A percentile compares a stretch with the other conserved stretches of the same genome.
Conservation (phyloP, 1,140 invertebrate genomes). For the Coelopa frigida region DNA sequence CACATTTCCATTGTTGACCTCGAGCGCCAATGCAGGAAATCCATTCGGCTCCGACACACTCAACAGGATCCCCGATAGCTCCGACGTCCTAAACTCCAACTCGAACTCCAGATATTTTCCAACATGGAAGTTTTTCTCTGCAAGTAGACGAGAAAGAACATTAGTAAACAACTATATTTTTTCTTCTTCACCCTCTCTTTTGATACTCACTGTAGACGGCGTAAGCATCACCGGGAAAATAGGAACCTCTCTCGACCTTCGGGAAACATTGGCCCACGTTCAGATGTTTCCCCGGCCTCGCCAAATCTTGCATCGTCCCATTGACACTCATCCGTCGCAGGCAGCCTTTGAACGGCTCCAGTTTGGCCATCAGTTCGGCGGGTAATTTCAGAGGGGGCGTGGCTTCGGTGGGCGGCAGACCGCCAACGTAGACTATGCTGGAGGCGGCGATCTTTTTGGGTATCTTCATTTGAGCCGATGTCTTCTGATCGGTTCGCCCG, state of each 20-base stretch:
- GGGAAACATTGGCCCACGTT: constrained; percentile 83
- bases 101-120: constrained; percentile 62
- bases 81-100: constrained; percentile 77
- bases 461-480: constrained; percentile 51
- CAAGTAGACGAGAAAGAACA: constrained; percentile 24
- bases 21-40: constrained; percentile 65
- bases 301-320: constrained; percentile 65
- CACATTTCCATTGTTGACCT: constrained; percentile 69
- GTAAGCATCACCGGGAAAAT: constrained; percentile 76
- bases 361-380: constrained; percentile 48
- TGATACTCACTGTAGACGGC: constrained; percentile 67
- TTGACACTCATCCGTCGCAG: constrained; percentile 69
- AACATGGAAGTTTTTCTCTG: constrained; percentile 64
- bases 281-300: constrained; percentile 57
- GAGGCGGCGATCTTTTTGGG: constrained; percentile 61
- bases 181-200: neutral
- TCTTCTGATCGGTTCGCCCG: constrained; percentile 53
- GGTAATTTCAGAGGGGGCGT: constrained; percentile 46
- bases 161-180: neutral
- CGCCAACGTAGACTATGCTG: constrained; percentile 71
- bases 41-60: constrained; percentile 59
- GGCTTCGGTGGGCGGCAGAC: constrained; percentile 53
- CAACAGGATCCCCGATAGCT: constrained; percentile 71
- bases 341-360: constrained; percentile 78
- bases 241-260: constrained; percentile 75